Evolutionary conservation across 1,140 invertebrate species (phyloP), one percentile per base, ranked within the genome.

Genomic region (Ectropis grisescens): DNA sequence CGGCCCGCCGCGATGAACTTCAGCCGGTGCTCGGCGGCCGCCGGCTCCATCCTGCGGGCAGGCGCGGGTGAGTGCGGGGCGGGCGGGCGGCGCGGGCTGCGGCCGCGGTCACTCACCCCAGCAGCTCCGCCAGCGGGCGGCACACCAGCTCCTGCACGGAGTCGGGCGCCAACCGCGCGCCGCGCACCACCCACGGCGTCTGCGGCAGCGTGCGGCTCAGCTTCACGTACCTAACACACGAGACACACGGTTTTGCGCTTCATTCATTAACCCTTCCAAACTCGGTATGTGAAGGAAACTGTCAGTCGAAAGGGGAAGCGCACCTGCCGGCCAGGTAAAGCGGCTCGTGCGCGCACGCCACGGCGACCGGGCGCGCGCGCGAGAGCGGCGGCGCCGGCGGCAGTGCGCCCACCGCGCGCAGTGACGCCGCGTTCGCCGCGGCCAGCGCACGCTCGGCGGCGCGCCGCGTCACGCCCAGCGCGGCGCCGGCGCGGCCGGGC

Each of bases 141-240:
- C 91, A 91, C 28, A 98, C 90, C 10, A 96, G 85, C 78, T 98
- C 96, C 82, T 98, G 92, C 1, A 98, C 92, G 1, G 96, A 98
- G 12, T 88, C 88, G 46, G 92, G 90, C 76, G 92, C 88, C 47
- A 91, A 90, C 37, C 91, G 86, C 44, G 88, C 86, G 0, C 94
- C 95, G 51, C 94, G 88, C 26, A 98, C 81, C 12, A 97, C 67
- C 96, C 97, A 99, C 0, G 96, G 96, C 0, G 96, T 97, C 83
- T 99, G 97, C 34, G 93, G 92, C 4, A 99, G 70, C 41, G 88
- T 84, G 31, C 97, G 85, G 10, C 91, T 94, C 58, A 90, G 89
- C 76, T 99, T 99, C 39, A 91, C 88, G 68, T 99, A 98, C 33
- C 81, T 81, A 19, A n/a, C n/a, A n/a, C n/a, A n/a, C n/a, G n/a